Percentiles rank a stretch among this genome's conserved stretches.
phyloP scores from a whole-genome alignment of 2,888 invertebrate species.

The Athetis lepigone region DNA sequence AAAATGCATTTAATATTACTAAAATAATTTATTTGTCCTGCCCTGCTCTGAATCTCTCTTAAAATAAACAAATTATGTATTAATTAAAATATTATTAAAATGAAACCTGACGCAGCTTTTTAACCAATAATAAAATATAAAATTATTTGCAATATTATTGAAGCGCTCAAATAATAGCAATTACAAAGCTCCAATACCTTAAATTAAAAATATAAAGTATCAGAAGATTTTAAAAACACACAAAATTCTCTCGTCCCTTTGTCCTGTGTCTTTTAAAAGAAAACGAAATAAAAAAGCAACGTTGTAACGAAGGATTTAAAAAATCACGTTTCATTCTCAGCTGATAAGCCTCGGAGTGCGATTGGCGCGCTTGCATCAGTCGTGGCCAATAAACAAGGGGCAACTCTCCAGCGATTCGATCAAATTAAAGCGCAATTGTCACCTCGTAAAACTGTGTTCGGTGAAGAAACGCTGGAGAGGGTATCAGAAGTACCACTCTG shows the following conservation, averaged over 20 bases:
- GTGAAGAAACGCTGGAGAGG: neutral
- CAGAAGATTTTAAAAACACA: slow-evolving; percentile 15
- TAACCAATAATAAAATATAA: too few relatives aligned
- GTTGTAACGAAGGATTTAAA: slow-evolving; percentile 41
- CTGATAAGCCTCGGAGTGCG: slow-evolving; percentile 51
- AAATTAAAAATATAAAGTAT: slow-evolving; percentile 23
- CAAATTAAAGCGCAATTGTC: slow-evolving; percentile 62
- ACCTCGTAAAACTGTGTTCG: slow-evolving; percentile 47
- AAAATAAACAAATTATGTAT: too few relatives aligned
- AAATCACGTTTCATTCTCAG: slow-evolving; percentile 30
- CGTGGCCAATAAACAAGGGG: slow-evolving; percentile 50
- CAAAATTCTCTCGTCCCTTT: slow-evolving; percentile 12
- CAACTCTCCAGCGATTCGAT: slow-evolving; percentile 55
- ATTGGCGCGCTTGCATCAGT: slow-evolving; percentile 41
- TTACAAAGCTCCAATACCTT: neutral
- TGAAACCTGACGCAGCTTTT: too few relatives aligned
- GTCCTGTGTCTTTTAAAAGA: neutral
- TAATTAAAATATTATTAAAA: too few relatives aligned
- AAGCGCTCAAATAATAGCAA: neutral
- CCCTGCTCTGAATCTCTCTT: too few relatives aligned
- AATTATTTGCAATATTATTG: neutral
- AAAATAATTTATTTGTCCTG: too few relatives aligned
- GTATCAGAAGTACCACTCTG: slow-evolving; percentile 13
- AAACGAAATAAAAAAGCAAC: slow-evolving; percentile 10
- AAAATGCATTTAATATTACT: too few relatives aligned